Evolutionary conservation across 2,797 vertebrate species (phyloP), one percentile per base, ranked within the genome.

Genomic region (Iguana delicatissima): DNA sequence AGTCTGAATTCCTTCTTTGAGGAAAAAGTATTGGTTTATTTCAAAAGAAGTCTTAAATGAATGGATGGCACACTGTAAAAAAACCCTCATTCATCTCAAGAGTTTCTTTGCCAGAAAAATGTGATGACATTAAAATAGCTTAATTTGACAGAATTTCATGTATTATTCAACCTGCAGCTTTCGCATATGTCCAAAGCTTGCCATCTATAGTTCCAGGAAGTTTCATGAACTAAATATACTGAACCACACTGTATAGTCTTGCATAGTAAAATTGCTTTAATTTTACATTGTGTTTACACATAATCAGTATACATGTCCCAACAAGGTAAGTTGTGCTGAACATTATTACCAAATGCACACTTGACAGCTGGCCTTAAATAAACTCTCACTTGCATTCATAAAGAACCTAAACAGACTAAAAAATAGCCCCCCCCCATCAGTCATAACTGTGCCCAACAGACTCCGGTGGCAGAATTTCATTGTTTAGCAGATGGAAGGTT

Each of bases 401-500:
- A 93, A 96, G 93, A 95, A 89, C 86, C 91, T 94, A 91, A 90
- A 90, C 84, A 59, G 83, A 89, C 46, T 92, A 84, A 89, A 72
- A 92, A 92, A 20, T 1, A 10, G 8, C 57, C 38, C 88, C 85
- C 69, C 72, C 29, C 67, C 87, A 72, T 95, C 85, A 55, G 92
- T 92, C 92, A 62, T 90, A 95, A 93, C 74, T 85, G 91, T 88
- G 86, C 89, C 92, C 89, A 89, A 35, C 89, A 80, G 84, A 42
- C 92, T n/a, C 50, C 80, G 89, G 35, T 52, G 57, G 72, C 67
- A 57, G 88, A 59, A 86, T 92, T 57, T 95, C 85, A 86, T 46
- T 91, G 74, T 96, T 98, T 96, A 99, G 97, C 99, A 99, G 95
- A 98, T 97, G 26, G 99, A 98, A 1, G 99, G 98, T 89, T 99